Evolutionary conservation across 2,888 invertebrate species (phyloP), one percentile per base, ranked within the genome.

Genomic region (Hirtodrosophila alboralis): DNA sequence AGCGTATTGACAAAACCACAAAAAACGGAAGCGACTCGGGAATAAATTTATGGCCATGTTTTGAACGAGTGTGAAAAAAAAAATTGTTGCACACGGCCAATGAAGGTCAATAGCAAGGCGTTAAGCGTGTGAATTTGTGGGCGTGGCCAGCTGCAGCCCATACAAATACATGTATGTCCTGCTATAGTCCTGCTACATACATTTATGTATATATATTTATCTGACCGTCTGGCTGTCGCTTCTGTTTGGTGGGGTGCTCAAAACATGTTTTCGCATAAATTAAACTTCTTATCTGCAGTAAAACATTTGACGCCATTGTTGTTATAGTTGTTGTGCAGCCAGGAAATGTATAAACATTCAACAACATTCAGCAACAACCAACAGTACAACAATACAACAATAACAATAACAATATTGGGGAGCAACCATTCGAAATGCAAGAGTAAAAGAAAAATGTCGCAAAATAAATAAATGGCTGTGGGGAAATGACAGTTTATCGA

Each of bases 261-360:
- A 81, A 84, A 83, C 86, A 87, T 86, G 87, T 78, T 83, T 86
- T 83, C 87, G 87, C 87, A 87, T 87, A 87, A 87, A 87, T 87
- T 87, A 83, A 86, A 77, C 74, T 83, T 84, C 87, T 87, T 87
- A 87, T 87, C 87, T 75, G 83, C 74, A 75, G 70, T 79, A 73
- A 74, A 85, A 73, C 86, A 87, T 84, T 84, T 85, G 85, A 80
- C 63, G 80, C 62, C 79, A 73, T 70, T 70, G 66, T 58, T 57
- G 72, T 38, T 43, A 56, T 36, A 47, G 44, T 52, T 75, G 63
- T 40, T 60, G 49, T 53, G 44, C 67, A 61, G 58, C 40, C 65
- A 62, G 78, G 75, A 84, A 77, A 67, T 71, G 59, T 64, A 56
- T 40, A 51, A 65, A 73, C 51, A 61, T 48, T 37, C 64, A 60